These are phyloP conservation scores for Caenorhabditis tropicalis DNA, from an alignment of 1,140 invertebrate species.

Conservation along the genomic window DNA sequence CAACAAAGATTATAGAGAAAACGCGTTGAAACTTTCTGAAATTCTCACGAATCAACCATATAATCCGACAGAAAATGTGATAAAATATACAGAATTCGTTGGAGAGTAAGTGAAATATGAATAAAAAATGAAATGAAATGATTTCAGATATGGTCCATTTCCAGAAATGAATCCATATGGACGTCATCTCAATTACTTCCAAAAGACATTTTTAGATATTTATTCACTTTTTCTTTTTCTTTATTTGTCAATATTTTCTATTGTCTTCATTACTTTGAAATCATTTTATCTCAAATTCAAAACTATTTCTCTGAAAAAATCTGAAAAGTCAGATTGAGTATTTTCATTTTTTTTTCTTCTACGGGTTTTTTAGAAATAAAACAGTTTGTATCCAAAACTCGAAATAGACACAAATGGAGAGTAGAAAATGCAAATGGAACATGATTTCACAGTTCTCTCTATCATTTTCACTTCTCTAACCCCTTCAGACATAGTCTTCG, in stretches of 20 bases:
- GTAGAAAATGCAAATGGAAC: too few species aligned
- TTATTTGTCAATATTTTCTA: background rate
- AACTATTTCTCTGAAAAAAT: too few species aligned
- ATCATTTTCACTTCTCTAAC: too few species aligned
- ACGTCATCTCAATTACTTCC: slow-evolving; percentile 24
- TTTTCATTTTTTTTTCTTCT: too few species aligned
- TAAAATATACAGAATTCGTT: slow-evolving; percentile 45
- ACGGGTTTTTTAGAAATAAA: too few species aligned
- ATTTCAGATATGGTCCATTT: slow-evolving; percentile 32
- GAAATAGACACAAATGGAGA: too few species aligned
- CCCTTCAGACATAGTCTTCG: background rate
- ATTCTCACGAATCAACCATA: slow-evolving; percentile 28
- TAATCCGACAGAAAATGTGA: slow-evolving; percentile 10
- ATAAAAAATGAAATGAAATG: background rate
- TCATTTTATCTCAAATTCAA: too few species aligned
- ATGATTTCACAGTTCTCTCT: too few species aligned
- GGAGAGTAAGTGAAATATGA: background rate
- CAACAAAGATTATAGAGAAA: slow-evolving; percentile 24
- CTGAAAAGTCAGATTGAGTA: too few species aligned
- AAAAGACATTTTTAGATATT: slow-evolving; percentile 8
- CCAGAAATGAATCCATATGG: slow-evolving; percentile 16
- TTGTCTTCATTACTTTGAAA: too few species aligned
- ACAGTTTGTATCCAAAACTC: too few species aligned
- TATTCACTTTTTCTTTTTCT: background rate
- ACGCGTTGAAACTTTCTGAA: slow-evolving; percentile 4